Evolutionary conservation across 2,113 vertebrate genomes (phyloP).

Genomic region (Sander lucioperca): DNA sequence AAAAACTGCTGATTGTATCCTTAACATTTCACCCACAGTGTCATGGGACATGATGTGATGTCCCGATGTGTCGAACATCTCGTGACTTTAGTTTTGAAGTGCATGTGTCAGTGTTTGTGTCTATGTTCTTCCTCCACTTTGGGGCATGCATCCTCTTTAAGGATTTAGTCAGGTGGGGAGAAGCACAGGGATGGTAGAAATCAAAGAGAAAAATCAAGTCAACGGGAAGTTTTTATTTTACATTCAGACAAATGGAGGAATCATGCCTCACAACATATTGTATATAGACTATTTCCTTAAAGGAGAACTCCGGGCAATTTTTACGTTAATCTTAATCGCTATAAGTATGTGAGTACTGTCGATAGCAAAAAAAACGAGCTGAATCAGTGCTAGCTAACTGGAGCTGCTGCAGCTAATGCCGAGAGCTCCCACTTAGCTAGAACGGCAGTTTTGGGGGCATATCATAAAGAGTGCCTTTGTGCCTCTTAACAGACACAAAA

Average conservation of each 20-base stretch:
- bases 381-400: no score
- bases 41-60: slow-evolving; percentile 49
- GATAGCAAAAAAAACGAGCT: no score
- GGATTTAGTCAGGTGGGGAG: background rate
- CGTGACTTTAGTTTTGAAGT: slow-evolving; percentile 50
- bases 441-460: no score
- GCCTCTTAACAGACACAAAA: no score
- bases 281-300: background rate
- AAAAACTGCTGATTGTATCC: background rate
- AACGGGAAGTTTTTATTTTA: background rate
- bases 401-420: no score
- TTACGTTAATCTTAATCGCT: no score
- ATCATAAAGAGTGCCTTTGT: no score
- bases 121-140: background rate
- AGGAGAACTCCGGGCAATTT: no score
- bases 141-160: background rate
- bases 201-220: background rate
- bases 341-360: no score
- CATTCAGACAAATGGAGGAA: background rate
- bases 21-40: background rate
- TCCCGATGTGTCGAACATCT: slow-evolving; percentile 17
- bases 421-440: no score
- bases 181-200: slow-evolving; percentile 8
- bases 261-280: background rate
- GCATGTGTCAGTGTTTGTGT: background rate